Conservation (phyloP, 2,888 invertebrate genomes). For the Salticus scenicus region DNA sequence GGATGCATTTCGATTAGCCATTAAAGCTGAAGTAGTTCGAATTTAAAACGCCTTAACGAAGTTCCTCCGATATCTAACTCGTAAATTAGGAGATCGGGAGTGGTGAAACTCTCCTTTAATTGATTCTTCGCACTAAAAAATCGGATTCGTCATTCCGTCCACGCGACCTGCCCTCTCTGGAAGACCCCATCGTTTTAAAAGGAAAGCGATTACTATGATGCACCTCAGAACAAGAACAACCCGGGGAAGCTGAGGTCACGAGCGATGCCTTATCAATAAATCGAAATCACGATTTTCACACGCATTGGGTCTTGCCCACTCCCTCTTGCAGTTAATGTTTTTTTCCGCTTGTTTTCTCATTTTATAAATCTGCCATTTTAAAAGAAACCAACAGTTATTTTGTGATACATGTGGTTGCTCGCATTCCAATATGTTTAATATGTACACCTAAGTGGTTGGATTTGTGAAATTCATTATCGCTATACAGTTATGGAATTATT, state of each 20-base stretch:
- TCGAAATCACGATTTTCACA: constrained; percentile 63
- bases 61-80: constrained; percentile 16
- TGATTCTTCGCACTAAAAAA: constrained; percentile 32
- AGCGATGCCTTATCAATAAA: constrained; percentile 53
- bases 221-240: constrained; percentile 32
- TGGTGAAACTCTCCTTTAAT: constrained; percentile 29
- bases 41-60: constrained; percentile 4
- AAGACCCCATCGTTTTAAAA: constrained; percentile 16
- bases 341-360: constrained; percentile 45
- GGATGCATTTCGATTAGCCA: constrained; percentile 22
- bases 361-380: neutral
- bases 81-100: constrained; percentile 35
- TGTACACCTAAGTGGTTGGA: no score
- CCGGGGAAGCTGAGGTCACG: constrained; percentile 53
- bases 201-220: constrained; percentile 2
- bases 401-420: neutral
- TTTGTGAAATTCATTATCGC: no score
- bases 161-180: constrained; percentile 19
- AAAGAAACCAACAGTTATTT: neutral
- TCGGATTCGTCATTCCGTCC: constrained; percentile 24
- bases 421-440: no score
- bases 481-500: no score
- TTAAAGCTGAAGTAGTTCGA: constrained; percentile 19
- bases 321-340: constrained; percentile 20
- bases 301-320: constrained; percentile 41